Evolutionary conservation across 2,888 invertebrate species (phyloP).

Genomic region (Stratiomys singularior): DNA sequence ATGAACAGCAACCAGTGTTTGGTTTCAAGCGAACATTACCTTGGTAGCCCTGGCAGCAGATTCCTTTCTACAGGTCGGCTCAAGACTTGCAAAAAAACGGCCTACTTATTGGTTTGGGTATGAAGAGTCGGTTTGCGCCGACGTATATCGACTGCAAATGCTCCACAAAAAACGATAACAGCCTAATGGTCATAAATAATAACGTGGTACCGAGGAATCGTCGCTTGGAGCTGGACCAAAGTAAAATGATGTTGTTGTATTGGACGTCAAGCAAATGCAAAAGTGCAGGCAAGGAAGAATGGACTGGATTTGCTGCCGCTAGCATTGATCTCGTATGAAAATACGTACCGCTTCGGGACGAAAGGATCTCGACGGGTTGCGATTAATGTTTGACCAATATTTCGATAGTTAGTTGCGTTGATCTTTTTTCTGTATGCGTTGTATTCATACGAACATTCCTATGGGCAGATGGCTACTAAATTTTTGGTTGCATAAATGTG

Average conservation of each 20-base stretch:
- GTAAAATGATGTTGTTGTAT: not conserved
- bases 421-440: not conserved
- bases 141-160: constrained; percentile 18
- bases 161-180: constrained; percentile 43
- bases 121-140: constrained; percentile 9
- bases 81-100: not conserved
- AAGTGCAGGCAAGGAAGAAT: not conserved
- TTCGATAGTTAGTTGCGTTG: constrained; percentile 17
- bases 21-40: constrained; percentile 28
- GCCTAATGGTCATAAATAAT: constrained; percentile 51
- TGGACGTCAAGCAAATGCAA: not conserved
- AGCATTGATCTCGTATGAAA: constrained; percentile 39
- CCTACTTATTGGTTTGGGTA: not conserved
- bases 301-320: constrained; percentile 19
- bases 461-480: too few relatives aligned
- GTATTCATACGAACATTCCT: constrained; percentile 14
- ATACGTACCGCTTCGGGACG: constrained; percentile 51
- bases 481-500: too few relatives aligned
- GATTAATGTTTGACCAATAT: constrained; percentile 47
- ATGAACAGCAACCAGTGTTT: constrained; percentile 45
- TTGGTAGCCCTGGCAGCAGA: constrained; percentile 46
- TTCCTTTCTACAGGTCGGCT: not conserved
- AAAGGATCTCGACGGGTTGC: constrained; percentile 49
- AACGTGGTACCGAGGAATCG: constrained; percentile 47
- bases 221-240: constrained; percentile 25